Conservation (phyloP, 2,113 vertebrate species). For the Herpetotheres cachinnans region DNA sequence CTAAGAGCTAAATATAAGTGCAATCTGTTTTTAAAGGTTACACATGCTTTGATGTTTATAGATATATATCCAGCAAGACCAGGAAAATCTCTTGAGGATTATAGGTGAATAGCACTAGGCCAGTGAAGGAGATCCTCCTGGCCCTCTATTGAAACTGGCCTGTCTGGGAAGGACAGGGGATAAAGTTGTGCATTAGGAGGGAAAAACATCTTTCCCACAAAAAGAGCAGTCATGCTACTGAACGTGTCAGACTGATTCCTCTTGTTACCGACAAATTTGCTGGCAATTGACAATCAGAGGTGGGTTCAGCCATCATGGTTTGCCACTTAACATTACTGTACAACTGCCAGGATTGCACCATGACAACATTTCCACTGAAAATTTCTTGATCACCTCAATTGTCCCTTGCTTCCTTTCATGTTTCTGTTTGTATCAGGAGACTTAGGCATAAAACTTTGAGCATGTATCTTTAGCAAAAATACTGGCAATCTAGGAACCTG, state of each 20-base stretch:
- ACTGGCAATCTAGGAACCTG: neutral
- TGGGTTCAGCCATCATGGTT: neutral
- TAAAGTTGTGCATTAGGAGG: neutral
- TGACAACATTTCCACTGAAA: neutral
- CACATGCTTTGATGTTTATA: neutral
- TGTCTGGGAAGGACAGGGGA: neutral
- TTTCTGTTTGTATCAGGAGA: neutral
- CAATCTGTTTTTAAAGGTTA: neutral
- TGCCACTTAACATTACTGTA: neutral
- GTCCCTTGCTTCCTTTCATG: neutral
- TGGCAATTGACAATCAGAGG: neutral
- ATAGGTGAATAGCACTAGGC: neutral
- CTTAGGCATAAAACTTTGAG: neutral
- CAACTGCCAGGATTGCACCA: neutral
- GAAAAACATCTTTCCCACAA: neutral
- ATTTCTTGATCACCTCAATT: neutral
- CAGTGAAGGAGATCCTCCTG: neutral
- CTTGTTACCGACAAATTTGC: neutral
- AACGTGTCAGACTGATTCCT: neutral
- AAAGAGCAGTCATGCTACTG: neutral
- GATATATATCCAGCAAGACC: neutral
- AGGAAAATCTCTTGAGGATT: neutral
- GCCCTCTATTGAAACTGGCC: neutral
- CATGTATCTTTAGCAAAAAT: neutral
- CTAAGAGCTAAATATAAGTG: neutral